A percentile compares a stretch with the other conserved stretches of the same genome.
These are phyloP conservation scores for Holothuria scabra DNA, from an alignment of 53 echinoderm and acorn worm species.

Conservation along the genomic window DNA sequence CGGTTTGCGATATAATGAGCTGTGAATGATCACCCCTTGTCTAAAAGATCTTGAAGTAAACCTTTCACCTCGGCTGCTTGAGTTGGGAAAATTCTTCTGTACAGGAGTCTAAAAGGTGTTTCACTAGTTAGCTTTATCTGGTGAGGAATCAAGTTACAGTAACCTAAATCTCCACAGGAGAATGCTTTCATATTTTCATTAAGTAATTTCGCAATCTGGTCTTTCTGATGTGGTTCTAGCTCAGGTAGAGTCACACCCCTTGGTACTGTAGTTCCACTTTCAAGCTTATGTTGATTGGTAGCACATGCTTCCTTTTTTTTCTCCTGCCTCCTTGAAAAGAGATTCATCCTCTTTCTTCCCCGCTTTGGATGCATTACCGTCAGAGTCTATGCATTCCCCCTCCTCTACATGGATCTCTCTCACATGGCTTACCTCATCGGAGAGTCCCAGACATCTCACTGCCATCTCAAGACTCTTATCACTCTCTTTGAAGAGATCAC, in stretches of 20 bases:
- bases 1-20: too few relatives aligned
- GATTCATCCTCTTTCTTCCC: neutral
- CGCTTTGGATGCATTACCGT: neutral
- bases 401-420: too few relatives aligned
- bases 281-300: neutral
- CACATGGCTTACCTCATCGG: too few relatives aligned
- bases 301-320: neutral
- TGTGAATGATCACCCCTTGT: too few relatives aligned
- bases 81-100: neutral
- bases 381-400: neutral
- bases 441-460: too few relatives aligned
- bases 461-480: neutral
- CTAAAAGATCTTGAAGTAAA: slow-evolving; percentile 37
- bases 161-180: slow-evolving; percentile 14
- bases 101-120: slow-evolving; percentile 6
- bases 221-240: neutral
- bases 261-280: neutral
- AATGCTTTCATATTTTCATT: slow-evolving; percentile 24
- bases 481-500: neutral
- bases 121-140: slow-evolving; percentile 5
- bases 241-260: neutral
- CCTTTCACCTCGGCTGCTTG: neutral
- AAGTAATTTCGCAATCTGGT: neutral
- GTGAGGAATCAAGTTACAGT: slow-evolving; percentile 27
- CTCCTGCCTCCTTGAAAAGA: neutral